phyloP scores from a whole-genome alignment of 2,797 vertebrate species.

The Amniataba percoides region DNA sequence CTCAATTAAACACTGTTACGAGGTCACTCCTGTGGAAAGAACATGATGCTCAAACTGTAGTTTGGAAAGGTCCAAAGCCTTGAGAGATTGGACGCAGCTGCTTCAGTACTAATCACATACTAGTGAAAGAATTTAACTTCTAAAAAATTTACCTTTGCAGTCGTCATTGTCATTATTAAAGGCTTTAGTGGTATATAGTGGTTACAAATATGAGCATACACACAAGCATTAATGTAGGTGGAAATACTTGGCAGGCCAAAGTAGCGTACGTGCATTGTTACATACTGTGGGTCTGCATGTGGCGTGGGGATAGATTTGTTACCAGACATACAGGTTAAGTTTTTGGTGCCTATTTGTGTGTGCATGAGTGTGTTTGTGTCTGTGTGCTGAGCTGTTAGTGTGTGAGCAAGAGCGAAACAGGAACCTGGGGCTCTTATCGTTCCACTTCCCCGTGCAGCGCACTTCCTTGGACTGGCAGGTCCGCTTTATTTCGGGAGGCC shows the following conservation, averaged over 20 bases:
- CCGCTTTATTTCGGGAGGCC: conserved; percentile 98
- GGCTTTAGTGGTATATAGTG: background rate
- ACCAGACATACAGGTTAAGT: conserved; percentile 72
- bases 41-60: background rate
- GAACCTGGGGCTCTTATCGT: conserved; percentile 95
- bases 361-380: conserved; percentile 12
- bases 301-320: conserved; percentile 76
- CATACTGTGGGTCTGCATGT: conserved; percentile 34
- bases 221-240: background rate
- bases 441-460: conserved; percentile 82
- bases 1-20: background rate
- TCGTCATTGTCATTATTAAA: background rate
- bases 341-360: conserved; percentile 23
- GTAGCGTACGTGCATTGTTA: conserved; percentile 23
- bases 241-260: conserved; percentile 20
- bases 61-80: background rate
- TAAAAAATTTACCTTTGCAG: background rate
- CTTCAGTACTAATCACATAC: background rate
- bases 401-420: conserved; percentile 90
- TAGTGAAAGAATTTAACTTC: background rate
- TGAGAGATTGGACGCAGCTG: background rate
- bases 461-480: conserved; percentile 90
- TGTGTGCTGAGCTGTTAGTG: conserved; percentile 43
- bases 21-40: background rate
- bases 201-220: background rate